Evolutionary conservation across 35 echinoderm and acorn worm species (phyloP), one percentile per base, ranked within the genome.

Genomic region (Holothuria glaberrima): DNA sequence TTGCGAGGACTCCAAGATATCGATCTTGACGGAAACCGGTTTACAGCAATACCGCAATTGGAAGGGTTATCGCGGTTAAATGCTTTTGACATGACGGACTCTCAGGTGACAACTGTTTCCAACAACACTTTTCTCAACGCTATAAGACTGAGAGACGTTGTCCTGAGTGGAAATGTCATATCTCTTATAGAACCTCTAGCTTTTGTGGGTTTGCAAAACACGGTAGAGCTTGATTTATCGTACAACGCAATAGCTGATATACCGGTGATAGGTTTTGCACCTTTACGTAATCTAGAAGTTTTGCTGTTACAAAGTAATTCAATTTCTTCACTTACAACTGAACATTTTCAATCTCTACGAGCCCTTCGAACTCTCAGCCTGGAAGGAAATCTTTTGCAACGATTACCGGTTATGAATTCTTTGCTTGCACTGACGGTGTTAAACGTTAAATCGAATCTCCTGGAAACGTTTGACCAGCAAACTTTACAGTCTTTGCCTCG

Each of bases 11-110:
- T 94, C 13, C 31, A 91, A 16, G 95, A 97, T 59, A 69, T 97
- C 5, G 95, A 97, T 34, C 57, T 97, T 14, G 95, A 97, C 71
- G 95, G 95, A 19, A 97, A 97, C 45, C 91, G 89, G 48, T 94
- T 97, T 48, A 80, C 90, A 19, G 82, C 74, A 33, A 66, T 97
- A 30, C 95, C 95, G 21, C 77, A 82, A 35, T 75, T 97, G 25
- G 86, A 87, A 32, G 95, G 88, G 12, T 30, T 97, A 56, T 68
- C 68, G 17, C 90, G 67, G 9, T 86, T 97, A 61, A 85, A 63
- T 27, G 95, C 89, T 75, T 86, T 97, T 34, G 95, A 97, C 63
- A 86, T 97, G 25, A 97, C 95, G 0, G 95, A 97, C 84, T 88
- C 92, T 16, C 86, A 89, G 21, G 93, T 97, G 19, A 77, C 66